Conservation (phyloP, 2,888 invertebrate genomes). For the Agrenia bidenticulata region DNA sequence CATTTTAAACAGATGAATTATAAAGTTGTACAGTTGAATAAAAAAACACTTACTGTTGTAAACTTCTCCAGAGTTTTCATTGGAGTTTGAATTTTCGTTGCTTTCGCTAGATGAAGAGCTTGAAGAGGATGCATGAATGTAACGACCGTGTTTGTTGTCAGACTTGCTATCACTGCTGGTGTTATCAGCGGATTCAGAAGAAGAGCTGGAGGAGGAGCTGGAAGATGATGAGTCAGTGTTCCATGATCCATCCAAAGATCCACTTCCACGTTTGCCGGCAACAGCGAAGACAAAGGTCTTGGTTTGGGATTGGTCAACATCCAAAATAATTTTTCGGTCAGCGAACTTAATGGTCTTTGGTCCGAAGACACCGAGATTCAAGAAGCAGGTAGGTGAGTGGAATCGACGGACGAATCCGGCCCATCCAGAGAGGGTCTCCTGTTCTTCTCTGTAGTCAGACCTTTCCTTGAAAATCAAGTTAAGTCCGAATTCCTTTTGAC, state of each 20-base stretch:
- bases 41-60: constrained; percentile 31
- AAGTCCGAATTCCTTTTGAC: constrained; percentile 40
- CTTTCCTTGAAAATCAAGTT: constrained; percentile 33
- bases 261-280: constrained; percentile 40
- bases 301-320: constrained; percentile 47
- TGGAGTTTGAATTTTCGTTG: constrained; percentile 31
- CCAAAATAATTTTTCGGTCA: constrained; percentile 42
- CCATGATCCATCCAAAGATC: constrained; percentile 27
- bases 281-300: constrained; percentile 46
- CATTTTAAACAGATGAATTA: too few relatives aligned
- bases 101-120: constrained; percentile 29
- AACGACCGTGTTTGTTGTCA: constrained; percentile 17
- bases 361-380: constrained; percentile 41
- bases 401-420: constrained; percentile 36
- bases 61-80: constrained; percentile 33
- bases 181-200: constrained; percentile 39
- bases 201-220: constrained; percentile 35
- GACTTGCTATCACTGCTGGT: constrained; percentile 19
- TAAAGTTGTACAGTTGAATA: too few relatives aligned
- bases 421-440: constrained; percentile 45
- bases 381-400: constrained; percentile 35
- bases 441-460: constrained; percentile 45
- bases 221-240: constrained; percentile 38
- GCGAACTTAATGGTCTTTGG: constrained; percentile 36
- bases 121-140: constrained; percentile 29